Evolutionary conservation across 2,113 vertebrate genomes (phyloP).

Genomic region (Microtus richardsoni): DNA sequence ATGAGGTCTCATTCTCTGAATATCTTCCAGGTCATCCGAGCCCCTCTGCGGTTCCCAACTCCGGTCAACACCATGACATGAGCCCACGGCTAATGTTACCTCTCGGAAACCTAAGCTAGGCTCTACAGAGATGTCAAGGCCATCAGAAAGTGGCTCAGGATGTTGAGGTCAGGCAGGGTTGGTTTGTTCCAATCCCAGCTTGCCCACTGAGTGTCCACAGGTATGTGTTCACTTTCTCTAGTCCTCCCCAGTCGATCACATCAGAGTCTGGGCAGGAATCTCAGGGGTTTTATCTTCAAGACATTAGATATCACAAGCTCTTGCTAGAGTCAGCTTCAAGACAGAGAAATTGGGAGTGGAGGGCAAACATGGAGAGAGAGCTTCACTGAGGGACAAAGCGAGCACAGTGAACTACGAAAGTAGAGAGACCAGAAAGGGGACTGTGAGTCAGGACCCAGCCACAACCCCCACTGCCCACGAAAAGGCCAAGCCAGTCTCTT

Average conservation of each 20-base stretch:
- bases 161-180: conserved; percentile 60
- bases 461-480: no score
- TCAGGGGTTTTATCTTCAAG: neutral
- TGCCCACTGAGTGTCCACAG: neutral
- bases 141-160: conserved; percentile 50
- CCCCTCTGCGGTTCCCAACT: conserved; percentile 39
- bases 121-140: neutral
- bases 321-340: neutral
- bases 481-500: neutral
- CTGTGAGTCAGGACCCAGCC: neutral
- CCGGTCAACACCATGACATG: neutral
- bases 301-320: neutral
- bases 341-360: neutral
- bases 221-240: neutral
- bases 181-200: conserved; percentile 69
- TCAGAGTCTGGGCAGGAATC: no score
- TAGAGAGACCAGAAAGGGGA: no score
- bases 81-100: conserved; percentile 66
- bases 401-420: neutral
- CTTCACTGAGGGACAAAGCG: neutral
- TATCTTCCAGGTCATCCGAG: conserved; percentile 23
- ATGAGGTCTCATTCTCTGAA: neutral
- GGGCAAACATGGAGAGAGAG: neutral
- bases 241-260: neutral
- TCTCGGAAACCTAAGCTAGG: conserved; percentile 68